phyloP scores from a whole-genome alignment of 2,113 vertebrate species.

The Cinclus mexicanus region DNA sequence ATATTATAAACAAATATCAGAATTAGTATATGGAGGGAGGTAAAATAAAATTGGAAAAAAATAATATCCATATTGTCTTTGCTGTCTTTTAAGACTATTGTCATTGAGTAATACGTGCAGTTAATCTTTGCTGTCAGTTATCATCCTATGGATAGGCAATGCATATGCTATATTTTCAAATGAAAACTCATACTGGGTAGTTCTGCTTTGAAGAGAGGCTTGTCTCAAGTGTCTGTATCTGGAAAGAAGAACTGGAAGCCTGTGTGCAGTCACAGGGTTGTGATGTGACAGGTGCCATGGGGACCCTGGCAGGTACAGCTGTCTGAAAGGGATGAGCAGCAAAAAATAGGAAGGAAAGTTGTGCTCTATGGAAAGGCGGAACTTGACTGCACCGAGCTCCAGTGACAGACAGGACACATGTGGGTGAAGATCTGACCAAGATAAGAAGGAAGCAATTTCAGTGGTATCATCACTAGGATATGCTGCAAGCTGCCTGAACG shows the following conservation, averaged over 20 bases:
- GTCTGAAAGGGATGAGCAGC: not conserved
- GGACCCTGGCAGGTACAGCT: not conserved
- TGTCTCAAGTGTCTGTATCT: not conserved
- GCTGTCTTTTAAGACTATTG: not conserved
- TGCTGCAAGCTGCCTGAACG: not conserved
- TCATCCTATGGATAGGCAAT: not conserved
- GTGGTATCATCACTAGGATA: no score
- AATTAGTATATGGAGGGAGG: not conserved
- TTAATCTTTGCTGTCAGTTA: not conserved
- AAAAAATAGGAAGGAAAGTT: not conserved
- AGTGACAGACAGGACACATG: not conserved
- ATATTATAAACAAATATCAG: not conserved
- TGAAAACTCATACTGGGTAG: not conserved
- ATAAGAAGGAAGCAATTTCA: not conserved
- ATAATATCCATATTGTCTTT: not conserved
- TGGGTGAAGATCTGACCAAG: no score
- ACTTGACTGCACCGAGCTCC: not conserved
- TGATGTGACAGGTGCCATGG: not conserved
- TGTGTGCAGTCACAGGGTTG: not conserved
- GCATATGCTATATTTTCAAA: not conserved
- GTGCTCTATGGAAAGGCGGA: not conserved
- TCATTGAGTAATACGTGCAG: not conserved
- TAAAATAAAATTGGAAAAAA: not conserved
- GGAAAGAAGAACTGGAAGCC: not conserved
- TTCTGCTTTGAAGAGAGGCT: not conserved